Percentiles rank a stretch among this genome's conserved stretches.
Conservation (phyloP, 2,888 invertebrate genomes). For the Ophioninae sp. region DNA sequence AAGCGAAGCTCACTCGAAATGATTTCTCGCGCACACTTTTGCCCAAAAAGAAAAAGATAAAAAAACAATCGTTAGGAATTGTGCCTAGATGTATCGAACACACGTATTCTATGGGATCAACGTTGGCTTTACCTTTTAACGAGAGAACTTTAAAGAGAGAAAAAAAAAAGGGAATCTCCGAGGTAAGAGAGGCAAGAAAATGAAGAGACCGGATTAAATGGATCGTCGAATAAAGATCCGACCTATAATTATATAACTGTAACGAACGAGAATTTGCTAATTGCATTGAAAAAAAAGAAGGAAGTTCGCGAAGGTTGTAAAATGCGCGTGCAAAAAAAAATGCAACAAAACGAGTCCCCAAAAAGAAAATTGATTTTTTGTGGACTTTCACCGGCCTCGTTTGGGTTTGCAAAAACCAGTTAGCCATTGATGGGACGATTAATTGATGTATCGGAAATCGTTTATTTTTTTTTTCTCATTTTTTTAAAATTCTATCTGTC, state of each 20-base stretch:
- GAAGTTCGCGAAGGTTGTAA: no score
- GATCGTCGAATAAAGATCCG: slow-evolving; percentile 54
- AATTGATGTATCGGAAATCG: background rate
- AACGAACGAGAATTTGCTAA: slow-evolving; percentile 24
- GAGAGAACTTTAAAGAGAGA: slow-evolving; percentile 49
- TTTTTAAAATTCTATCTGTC: no score
- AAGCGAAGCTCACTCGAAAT: slow-evolving; percentile 57
- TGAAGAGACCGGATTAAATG: slow-evolving; percentile 45
- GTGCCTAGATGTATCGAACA: slow-evolving; percentile 77
- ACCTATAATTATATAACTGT: slow-evolving; percentile 62
- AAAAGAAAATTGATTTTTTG: no score
- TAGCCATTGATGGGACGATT: no score
- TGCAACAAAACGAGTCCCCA: no score
- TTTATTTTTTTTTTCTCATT: background rate
- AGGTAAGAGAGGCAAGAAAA: slow-evolving; percentile 39
- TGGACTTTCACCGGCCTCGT: no score
- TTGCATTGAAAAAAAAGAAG: no score
- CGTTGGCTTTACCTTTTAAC: slow-evolving; percentile 73
- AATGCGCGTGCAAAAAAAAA: no score
- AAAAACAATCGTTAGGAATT: slow-evolving; percentile 77
- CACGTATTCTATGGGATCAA: slow-evolving; percentile 78
- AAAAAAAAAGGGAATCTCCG: slow-evolving; percentile 45
- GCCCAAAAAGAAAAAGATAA: slow-evolving; percentile 61
- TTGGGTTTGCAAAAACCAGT: no score
- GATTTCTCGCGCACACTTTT: slow-evolving; percentile 74